Evolutionary conservation across 2,113 vertebrate genomes (phyloP).

Genomic region (Eupsittula cactorum): DNA sequence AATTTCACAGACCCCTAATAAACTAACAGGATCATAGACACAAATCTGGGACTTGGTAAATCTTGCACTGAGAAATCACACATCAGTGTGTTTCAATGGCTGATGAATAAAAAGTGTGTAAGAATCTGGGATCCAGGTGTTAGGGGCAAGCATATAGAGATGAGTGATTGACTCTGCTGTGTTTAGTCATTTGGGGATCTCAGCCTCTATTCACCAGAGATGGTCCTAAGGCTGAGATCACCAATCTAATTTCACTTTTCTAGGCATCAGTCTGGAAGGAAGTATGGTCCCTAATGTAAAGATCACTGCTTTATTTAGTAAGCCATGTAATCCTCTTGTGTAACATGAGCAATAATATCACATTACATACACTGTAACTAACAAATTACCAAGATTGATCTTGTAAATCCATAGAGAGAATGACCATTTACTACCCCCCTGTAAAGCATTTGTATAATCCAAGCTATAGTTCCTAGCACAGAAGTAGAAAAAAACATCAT

Average conservation of each 20-base stretch:
- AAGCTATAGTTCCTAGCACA: conserved; percentile 31
- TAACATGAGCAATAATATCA: conserved; percentile 72
- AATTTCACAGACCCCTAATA: background rate
- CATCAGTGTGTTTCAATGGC: background rate
- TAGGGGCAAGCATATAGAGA: background rate
- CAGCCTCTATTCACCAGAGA: conserved; percentile 1
- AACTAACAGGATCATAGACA: background rate
- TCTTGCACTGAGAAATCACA: background rate
- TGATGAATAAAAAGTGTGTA: background rate
- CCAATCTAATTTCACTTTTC: conserved; percentile 51
- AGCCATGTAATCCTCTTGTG: conserved; percentile 68
- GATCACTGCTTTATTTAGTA: conserved; percentile 70
- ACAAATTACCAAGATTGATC: conserved; percentile 74
- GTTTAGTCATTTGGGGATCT: background rate
- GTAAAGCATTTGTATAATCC: conserved; percentile 49
- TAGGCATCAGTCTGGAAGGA: conserved; percentile 57
- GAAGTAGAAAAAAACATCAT: conserved; percentile 44
- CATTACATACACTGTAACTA: conserved; percentile 66
- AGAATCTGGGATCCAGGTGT: conserved; percentile 38
- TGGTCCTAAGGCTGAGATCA: conserved; percentile 49
- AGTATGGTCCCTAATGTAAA: conserved; percentile 53
- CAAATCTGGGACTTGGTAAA: background rate
- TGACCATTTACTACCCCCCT: conserved; percentile 54
- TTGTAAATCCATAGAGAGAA: conserved; percentile 65
- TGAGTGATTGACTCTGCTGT: background rate